phyloP scores from a whole-genome alignment of 1,140 invertebrate genomes.

The Anthonomus grandis region DNA sequence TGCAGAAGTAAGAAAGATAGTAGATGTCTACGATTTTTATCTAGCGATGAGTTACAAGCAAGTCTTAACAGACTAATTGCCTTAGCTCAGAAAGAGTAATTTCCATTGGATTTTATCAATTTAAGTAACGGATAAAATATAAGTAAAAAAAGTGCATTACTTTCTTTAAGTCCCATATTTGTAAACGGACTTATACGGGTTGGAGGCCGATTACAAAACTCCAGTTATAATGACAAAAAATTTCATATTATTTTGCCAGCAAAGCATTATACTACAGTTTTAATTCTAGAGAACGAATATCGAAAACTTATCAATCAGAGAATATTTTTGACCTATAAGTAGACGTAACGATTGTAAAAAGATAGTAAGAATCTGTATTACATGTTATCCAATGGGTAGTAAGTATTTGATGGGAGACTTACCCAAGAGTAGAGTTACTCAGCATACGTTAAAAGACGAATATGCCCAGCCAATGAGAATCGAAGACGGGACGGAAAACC shows the following conservation, averaged over 20 bases:
- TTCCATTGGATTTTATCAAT: conserved; percentile 13
- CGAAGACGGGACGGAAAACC: too few relatives aligned
- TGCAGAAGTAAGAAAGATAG: background rate
- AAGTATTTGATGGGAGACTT: too few relatives aligned
- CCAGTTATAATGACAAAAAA: conserved; percentile 35
- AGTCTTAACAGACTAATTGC: conserved; percentile 2
- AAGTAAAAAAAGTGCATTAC: conserved; percentile 6
- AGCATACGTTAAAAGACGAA: too few relatives aligned
- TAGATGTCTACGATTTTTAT: conserved; percentile 7
- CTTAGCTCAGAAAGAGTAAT: conserved; percentile 11
- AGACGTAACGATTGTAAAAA: too few relatives aligned
- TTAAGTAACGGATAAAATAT: conserved; percentile 8
- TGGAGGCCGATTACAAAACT: conserved; percentile 43
- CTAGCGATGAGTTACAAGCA: conserved; percentile 6
- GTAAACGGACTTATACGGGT: conserved; percentile 45
- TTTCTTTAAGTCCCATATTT: conserved; percentile 38
- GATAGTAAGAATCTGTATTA: too few relatives aligned
- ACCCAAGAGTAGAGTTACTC: too few relatives aligned
- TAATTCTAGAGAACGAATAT: conserved; percentile 28
- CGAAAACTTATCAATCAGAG: conserved; percentile 22
- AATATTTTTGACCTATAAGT: conserved; percentile 34
- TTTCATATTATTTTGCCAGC: conserved; percentile 44
- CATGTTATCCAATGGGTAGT: too few relatives aligned
- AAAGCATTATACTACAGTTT: conserved; percentile 21
- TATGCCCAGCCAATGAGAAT: too few relatives aligned